Evolutionary conservation across 2,888 invertebrate genomes (phyloP), one percentile per base, ranked within the genome.

Genomic region (Adineta ricciae): DNA sequence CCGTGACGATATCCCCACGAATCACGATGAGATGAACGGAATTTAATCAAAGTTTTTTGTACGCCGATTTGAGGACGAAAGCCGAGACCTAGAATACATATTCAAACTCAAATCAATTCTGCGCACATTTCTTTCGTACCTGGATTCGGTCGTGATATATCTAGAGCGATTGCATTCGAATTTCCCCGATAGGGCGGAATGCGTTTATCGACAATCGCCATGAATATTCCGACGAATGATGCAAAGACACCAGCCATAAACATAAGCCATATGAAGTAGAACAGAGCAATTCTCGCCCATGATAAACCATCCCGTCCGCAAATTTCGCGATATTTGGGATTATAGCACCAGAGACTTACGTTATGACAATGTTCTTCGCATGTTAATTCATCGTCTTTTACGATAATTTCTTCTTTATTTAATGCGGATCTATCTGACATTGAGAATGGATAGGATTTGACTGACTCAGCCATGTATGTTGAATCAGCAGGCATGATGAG

Each of bases 51-150:
- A 87, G 97, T 97, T 90, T 96, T 97, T 91, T 96, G 96, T 88
- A 96, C 95, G 89, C 96, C 96, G 49, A 89, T 96, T 94, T 96
- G 95, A 87, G 99, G 99, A 90, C 97, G 93, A 92, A 97, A 98
- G 87, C 97, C 97, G 89, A 99, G 93, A 89, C 97, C 96, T 95
- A 91, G 8, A 89, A 89, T 8, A 64, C n/a, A n/a, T n/a, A 2
- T 64, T 9, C 14, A 27, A 21, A 64, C n/a, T 64, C 4, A 64
- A 27, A 64, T 27, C 2, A 9, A 5, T 27, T n/a, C 27, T 64
- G 2, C 8, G 27, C 14, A 11, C 24, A 64, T 64, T 11, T 21
- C 8, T 78, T 24, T 78, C 9, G 8, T 78, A 78, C 78, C 78
- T 5, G 78, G 49, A 50, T 52, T 52, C 1, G 50, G 49, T 41